Conservation (phyloP, 2,888 invertebrate genomes). For the Meta bourneti region DNA sequence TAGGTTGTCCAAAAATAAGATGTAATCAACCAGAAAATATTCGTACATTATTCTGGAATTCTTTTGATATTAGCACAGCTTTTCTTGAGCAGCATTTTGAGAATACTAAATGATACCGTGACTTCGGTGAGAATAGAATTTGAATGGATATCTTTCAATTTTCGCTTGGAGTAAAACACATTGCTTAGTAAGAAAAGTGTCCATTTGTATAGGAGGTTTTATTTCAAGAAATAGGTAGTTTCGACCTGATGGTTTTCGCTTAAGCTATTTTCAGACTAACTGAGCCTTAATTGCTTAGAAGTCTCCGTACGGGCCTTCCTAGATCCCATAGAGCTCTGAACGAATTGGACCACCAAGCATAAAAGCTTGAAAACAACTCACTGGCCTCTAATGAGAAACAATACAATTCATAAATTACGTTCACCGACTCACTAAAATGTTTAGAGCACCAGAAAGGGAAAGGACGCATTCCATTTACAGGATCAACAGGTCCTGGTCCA, state of each 20-base stretch:
- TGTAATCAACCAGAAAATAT: background rate
- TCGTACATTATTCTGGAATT: background rate
- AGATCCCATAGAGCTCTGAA: background rate
- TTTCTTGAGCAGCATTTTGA: background rate
- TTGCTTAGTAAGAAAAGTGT: background rate
- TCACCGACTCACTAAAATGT: no score
- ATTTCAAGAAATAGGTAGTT: no score
- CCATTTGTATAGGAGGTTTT: background rate
- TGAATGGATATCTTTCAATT: background rate
- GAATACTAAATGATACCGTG: background rate
- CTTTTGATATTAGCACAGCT: no score
- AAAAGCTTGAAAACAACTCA: background rate
- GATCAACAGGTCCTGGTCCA: no score
- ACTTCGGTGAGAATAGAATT: background rate
- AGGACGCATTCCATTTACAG: no score
- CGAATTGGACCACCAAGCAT: background rate
- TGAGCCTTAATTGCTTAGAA: no score
- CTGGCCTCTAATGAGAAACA: no score
- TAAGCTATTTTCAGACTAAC: no score
- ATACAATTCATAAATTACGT: no score
- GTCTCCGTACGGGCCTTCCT: no score
- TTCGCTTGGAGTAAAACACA: background rate
- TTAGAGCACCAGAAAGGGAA: no score
- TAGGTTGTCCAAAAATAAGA: background rate
- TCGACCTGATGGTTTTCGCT: no score